These are phyloP conservation scores for Beris chalybata DNA, from an alignment of 2,888 invertebrate genomes.

Conservation along the genomic window DNA sequence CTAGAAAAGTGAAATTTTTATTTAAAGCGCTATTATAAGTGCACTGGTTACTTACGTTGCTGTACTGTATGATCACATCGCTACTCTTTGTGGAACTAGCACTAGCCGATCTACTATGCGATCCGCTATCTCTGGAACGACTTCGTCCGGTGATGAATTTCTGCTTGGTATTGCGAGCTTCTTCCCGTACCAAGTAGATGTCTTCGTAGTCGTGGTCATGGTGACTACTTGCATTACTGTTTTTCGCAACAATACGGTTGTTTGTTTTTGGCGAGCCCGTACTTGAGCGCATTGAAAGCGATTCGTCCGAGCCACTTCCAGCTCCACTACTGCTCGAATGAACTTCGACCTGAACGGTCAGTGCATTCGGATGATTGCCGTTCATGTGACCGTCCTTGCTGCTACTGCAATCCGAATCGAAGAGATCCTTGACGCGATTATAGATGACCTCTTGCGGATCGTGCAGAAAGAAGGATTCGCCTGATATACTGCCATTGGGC, in stretches of 20 bases:
- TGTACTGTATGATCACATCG: slow-evolving; percentile 54
- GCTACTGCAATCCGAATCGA: slow-evolving; percentile 62
- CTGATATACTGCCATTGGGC: slow-evolving; percentile 61
- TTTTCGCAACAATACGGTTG: slow-evolving; percentile 40
- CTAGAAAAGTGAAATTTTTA: slow-evolving; percentile 39
- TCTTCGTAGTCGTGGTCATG: slow-evolving; percentile 80
- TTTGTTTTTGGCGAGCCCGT: slow-evolving; percentile 51
- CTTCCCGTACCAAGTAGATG: slow-evolving; percentile 73
- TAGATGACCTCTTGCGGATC: slow-evolving; percentile 78
- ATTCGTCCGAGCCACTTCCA: slow-evolving; percentile 64
- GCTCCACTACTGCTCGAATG: slow-evolving; percentile 74
- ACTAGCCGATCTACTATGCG: slow-evolving; percentile 73
- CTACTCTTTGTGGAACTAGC: slow-evolving; percentile 59
- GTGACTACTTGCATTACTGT: slow-evolving; percentile 30
- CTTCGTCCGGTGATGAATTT: slow-evolving; percentile 53
- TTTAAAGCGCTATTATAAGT: neutral
- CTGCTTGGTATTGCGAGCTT: slow-evolving; percentile 48
- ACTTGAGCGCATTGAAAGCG: slow-evolving; percentile 62
- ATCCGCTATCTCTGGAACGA: slow-evolving; percentile 69
- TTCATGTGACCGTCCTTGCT: slow-evolving; percentile 44
- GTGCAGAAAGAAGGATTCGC: slow-evolving; percentile 83
- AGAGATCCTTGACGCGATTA: slow-evolving; percentile 81
- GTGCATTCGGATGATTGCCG: slow-evolving; percentile 50
- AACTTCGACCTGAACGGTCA: slow-evolving; percentile 81
- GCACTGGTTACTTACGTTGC: slow-evolving; percentile 48